These are phyloP conservation scores for Larimichthys polyactis DNA, from an alignment of 2,113 vertebrate species.

Conservation along the genomic window DNA sequence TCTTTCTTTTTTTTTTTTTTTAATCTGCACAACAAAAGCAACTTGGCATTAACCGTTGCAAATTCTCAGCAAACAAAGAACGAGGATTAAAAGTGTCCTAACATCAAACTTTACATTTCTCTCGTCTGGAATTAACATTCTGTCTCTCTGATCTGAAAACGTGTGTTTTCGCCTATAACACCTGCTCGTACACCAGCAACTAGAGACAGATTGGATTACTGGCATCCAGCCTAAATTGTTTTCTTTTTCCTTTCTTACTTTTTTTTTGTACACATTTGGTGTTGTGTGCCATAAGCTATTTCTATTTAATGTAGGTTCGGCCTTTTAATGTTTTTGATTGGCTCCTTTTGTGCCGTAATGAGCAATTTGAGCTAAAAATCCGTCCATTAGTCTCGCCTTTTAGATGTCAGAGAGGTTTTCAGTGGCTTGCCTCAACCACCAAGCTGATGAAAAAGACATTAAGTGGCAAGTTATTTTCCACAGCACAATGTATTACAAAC, in stretches of 20 bases:
- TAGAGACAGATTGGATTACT: conserved; percentile 53
- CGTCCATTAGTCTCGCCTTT: conserved; percentile 45
- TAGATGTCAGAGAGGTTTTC: not conserved
- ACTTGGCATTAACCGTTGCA: conserved; percentile 52
- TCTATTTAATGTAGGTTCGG: conserved; percentile 26
- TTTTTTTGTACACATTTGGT: not conserved
- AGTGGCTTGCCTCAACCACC: not conserved
- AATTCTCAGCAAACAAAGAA: conserved; percentile 48
- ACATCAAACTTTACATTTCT: conserved; percentile 63
- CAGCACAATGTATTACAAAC: conserved; percentile 56
- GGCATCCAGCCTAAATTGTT: conserved; percentile 24
- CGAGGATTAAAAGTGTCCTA: conserved; percentile 61
- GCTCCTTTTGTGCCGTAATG: not conserved
- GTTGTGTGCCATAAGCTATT: not conserved
- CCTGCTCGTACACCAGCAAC: conserved; percentile 52
- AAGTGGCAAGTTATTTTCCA: conserved; percentile 26
- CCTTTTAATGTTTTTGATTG: conserved; percentile 21
- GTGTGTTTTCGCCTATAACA: conserved; percentile 40
- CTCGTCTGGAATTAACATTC: conserved; percentile 63
- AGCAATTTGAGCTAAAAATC: conserved; percentile 27
- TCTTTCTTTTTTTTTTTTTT: conserved; percentile 8
- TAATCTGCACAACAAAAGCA: conserved; percentile 57
- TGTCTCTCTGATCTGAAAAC: conserved; percentile 51
- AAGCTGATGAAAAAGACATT: conserved; percentile 22
- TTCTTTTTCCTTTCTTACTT: not conserved